These are phyloP conservation scores for Clarias gariepinus DNA, from an alignment of 2,113 vertebrate genomes.

Conservation along the genomic window DNA sequence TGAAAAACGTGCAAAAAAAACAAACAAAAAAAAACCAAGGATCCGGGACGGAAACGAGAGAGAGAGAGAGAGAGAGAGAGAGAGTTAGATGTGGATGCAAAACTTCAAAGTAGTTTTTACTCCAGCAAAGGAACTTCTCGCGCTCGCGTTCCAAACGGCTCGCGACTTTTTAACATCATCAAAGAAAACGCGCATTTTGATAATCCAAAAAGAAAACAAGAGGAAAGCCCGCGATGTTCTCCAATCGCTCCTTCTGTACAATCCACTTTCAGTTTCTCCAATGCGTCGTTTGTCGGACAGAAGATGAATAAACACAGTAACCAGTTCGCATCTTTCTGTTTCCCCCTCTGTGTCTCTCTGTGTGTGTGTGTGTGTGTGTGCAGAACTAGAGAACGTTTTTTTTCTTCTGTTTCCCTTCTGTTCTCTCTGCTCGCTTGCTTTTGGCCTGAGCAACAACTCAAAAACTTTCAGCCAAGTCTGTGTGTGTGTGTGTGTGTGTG, in stretches of 20 bases:
- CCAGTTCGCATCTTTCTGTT: conserved; percentile 19
- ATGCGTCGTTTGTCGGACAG: not conserved
- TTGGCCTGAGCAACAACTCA: conserved; percentile 33
- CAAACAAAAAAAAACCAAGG: not conserved
- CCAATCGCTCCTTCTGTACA: not conserved
- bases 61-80: conserved; percentile 34
- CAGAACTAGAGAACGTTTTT: not conserved
- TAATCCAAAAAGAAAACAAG: not conserved
- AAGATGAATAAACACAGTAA: conserved; percentile 3
- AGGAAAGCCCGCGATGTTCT: not conserved
- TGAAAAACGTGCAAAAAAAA: not conserved
- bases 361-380: not conserved
- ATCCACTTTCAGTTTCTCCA: not conserved
- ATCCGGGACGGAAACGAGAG: not conserved
- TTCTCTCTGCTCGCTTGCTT: conserved; percentile 14
- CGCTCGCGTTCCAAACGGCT: conserved; percentile 2
- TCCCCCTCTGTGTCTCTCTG: not conserved
- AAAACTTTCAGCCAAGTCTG: conserved; percentile 38
- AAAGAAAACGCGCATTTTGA: not conserved
- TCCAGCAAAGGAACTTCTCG: conserved; percentile 17
- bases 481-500: conserved; percentile 39
- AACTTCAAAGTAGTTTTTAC: conserved; percentile 51
- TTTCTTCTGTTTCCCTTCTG: conserved; percentile 46
- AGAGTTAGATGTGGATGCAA: conserved; percentile 53
- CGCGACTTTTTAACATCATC: conserved; percentile 25